These are phyloP conservation scores for Meteorus cinctellus DNA, from an alignment of 2,888 invertebrate species.

Conservation along the genomic window DNA sequence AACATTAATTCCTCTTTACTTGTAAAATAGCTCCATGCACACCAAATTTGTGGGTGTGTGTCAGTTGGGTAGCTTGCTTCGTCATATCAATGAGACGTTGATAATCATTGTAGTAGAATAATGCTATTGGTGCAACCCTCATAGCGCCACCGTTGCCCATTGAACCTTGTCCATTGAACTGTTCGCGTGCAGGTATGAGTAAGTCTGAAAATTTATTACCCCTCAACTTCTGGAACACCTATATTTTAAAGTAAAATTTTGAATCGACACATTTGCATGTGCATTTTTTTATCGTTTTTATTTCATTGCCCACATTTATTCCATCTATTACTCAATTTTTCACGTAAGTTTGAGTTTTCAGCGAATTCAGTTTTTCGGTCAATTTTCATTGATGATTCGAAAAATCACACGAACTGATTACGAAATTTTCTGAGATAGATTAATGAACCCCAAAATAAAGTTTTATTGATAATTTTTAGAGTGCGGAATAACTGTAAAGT, in stretches of 20 bases:
- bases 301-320: too few relatives aligned
- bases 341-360: too few relatives aligned
- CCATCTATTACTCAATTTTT: too few relatives aligned
- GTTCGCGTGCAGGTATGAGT: slow-evolving; percentile 78
- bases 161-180: slow-evolving; percentile 81
- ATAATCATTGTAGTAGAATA: slow-evolving; percentile 77
- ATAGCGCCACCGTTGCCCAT: slow-evolving; percentile 88
- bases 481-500: too few relatives aligned
- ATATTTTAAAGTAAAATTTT: slow-evolving; percentile 25
- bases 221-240: slow-evolving; percentile 76
- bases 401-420: too few relatives aligned
- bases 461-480: too few relatives aligned
- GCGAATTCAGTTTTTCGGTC: too few relatives aligned
- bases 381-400: too few relatives aligned
- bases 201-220: slow-evolving; percentile 77
- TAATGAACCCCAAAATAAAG: too few relatives aligned
- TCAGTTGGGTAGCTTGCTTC: slow-evolving; percentile 76
- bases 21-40: slow-evolving; percentile 77
- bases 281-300: not conserved
- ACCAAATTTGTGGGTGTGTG: slow-evolving; percentile 78
- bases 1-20: slow-evolving; percentile 56
- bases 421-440: too few relatives aligned
- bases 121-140: slow-evolving; percentile 80
- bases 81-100: slow-evolving; percentile 75
- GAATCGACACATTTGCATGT: slow-evolving; percentile 7